These are phyloP conservation scores for Hyposoter didymator DNA, from an alignment of 2,888 invertebrate species.

Conservation along the genomic window DNA sequence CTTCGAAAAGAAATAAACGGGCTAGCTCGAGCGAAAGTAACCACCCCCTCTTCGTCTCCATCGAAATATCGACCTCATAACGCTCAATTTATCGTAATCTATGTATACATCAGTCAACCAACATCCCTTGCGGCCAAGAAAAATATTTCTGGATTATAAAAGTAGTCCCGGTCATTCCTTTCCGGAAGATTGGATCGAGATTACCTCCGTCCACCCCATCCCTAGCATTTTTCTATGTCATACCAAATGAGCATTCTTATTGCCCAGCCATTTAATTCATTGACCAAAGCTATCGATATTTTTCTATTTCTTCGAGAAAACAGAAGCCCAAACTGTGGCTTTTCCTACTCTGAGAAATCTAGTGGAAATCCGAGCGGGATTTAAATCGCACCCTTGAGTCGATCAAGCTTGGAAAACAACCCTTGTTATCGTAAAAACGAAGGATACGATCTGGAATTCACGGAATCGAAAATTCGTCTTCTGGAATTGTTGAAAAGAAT, in stretches of 20 bases:
- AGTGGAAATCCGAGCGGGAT: not conserved
- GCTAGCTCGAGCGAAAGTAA: constrained; percentile 20
- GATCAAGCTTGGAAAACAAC: not conserved
- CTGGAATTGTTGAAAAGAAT: not conserved
- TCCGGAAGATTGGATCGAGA: not conserved
- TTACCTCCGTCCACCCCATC: not conserved
- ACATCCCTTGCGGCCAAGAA: constrained; percentile 2
- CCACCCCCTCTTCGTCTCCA: not conserved
- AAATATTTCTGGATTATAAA: constrained; percentile 9
- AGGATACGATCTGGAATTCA: not conserved
- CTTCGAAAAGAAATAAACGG: constrained; percentile 38
- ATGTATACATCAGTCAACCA: constrained; percentile 7
- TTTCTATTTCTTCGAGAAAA: not conserved
- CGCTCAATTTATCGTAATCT: constrained; percentile 38
- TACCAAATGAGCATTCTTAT: constrained; percentile 9
- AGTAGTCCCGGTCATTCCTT: not conserved
- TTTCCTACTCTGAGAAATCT: not conserved
- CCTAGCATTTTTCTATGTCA: not conserved
- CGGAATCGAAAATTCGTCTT: not conserved
- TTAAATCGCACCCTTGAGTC: not conserved
- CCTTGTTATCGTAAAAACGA: not conserved
- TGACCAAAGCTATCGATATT: not conserved
- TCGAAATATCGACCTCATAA: constrained; percentile 34
- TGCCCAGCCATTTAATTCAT: not conserved
- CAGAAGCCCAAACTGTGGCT: not conserved